phyloP scores from a whole-genome alignment of 2,113 vertebrate species.

The Leucosticte australis region DNA sequence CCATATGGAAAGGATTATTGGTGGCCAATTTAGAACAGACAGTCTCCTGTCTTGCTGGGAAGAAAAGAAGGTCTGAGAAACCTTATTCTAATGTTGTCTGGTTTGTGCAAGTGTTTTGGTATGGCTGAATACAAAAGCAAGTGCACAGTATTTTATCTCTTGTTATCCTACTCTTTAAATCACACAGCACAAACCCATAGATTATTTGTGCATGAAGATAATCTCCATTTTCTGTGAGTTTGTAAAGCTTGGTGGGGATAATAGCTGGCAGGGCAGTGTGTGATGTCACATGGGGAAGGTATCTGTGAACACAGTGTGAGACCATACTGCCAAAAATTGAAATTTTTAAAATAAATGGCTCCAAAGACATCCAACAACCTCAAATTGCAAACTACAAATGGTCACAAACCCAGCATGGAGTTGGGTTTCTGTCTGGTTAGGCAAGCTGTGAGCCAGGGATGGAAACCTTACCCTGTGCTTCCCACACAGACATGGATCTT shows the following conservation, averaged over 20 bases:
- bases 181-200: neutral
- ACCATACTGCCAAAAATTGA: neutral
- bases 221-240: neutral
- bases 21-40: neutral
- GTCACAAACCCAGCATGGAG: neutral
- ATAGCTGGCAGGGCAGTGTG: neutral
- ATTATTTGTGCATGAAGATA: neutral
- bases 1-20: slow-evolving; percentile 9
- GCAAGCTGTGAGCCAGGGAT: neutral
- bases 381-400: neutral
- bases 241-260: neutral
- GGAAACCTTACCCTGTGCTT: neutral
- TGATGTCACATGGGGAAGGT: neutral
- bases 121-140: neutral
- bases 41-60: neutral
- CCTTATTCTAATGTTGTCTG: neutral
- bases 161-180: neutral
- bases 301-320: neutral
- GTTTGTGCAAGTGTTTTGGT: neutral
- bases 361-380: neutral
- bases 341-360: neutral
- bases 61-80: neutral
- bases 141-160: neutral
- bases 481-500: neutral
- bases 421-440: neutral